Evolutionary conservation across 2,113 vertebrate species (phyloP).

Genomic region (Coreoperca whiteheadi): DNA sequence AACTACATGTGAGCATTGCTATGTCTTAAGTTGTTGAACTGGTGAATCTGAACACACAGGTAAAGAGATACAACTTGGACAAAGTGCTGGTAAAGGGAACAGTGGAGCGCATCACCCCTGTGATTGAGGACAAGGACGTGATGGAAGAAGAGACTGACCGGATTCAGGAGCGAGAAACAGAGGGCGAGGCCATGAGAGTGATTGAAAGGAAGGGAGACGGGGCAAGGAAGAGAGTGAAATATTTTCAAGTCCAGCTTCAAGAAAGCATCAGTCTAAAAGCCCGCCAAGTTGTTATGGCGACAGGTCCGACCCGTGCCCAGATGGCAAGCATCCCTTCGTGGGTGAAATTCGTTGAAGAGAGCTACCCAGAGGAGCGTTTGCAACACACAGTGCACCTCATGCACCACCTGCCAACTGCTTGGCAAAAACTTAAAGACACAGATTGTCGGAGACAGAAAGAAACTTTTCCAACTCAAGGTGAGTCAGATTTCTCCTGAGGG

Average conservation of each 20-base stretch:
- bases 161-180: neutral
- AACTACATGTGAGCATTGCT: neutral
- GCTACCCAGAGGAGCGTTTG: conserved; percentile 80
- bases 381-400: conserved; percentile 84
- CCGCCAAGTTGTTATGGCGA: conserved; percentile 78
- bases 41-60: conserved; percentile 69
- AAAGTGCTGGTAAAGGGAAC: conserved; percentile 79
- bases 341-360: conserved; percentile 79
- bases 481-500: neutral
- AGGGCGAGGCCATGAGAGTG: neutral
- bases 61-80: conserved; percentile 78
- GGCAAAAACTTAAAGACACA: conserved; percentile 29
- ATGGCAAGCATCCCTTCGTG: conserved; percentile 85
- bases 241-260: conserved; percentile 79
- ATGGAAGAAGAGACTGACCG: neutral
- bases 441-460: conserved; percentile 13
- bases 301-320: conserved; percentile 82
- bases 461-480: conserved; percentile 48
- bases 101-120: conserved; percentile 77
- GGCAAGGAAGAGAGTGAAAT: conserved; percentile 59
- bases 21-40: neutral
- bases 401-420: conserved; percentile 67
- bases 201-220: neutral
- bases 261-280: conserved; percentile 72
- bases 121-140: conserved; percentile 44